Conservation (phyloP, 2,113 vertebrate genomes). For the Falcunculus frontatus region DNA sequence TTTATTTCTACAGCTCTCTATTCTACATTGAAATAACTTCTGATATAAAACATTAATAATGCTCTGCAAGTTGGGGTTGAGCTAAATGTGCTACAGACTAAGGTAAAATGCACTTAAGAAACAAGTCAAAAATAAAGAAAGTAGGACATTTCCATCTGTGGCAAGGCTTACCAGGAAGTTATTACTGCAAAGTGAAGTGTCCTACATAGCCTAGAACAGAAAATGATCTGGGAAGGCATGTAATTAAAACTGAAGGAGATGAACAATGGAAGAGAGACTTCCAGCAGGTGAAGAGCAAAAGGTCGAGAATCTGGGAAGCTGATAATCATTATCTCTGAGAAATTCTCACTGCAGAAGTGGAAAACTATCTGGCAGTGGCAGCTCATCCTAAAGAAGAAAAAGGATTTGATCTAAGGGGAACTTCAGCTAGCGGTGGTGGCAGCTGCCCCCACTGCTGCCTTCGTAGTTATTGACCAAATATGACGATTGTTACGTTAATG, state of each 20-base stretch:
- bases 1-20: background rate
- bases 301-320: slow-evolving; percentile 47
- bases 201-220: slow-evolving; percentile 52
- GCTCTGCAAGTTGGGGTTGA: background rate
- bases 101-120: background rate
- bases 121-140: slow-evolving; percentile 2
- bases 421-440: background rate
- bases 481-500: background rate
- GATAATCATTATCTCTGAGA: slow-evolving; percentile 39
- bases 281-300: slow-evolving; percentile 37
- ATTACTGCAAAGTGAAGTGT: background rate
- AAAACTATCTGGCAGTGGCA: background rate
- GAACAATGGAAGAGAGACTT: slow-evolving; percentile 41
- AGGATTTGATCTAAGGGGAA: background rate
- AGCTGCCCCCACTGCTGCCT: background rate
- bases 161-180: slow-evolving; percentile 12
- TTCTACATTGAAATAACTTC: background rate
- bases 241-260: slow-evolving; percentile 66
- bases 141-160: slow-evolving; percentile 20
- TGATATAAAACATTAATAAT: background rate
- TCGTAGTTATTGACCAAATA: background rate
- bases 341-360: background rate
- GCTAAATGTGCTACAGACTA: background rate
- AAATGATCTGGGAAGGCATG: slow-evolving; percentile 54
- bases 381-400: slow-evolving; percentile 22